Base-by-base conservation (phyloP, 2,113 vertebrate genomes). In the Odocoileus virginianus region DNA sequence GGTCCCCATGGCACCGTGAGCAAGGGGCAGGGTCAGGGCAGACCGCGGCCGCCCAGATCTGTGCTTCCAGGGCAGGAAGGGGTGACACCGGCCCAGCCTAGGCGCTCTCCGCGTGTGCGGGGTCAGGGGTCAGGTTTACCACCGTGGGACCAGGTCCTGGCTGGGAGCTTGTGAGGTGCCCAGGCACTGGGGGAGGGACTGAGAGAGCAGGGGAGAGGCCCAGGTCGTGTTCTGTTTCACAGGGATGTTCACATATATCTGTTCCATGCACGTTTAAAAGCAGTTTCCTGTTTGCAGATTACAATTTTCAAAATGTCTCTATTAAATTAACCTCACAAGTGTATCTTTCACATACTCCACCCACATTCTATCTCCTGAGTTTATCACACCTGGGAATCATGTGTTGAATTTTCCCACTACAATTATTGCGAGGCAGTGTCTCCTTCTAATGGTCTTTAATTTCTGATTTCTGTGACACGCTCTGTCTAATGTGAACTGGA, bases 381-480 rank as follows among this genome's bases (percentile, higher is more conserved):
- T 27, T 3, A 16, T 12, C 81, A 15, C 1, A 21, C 54, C 67
- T 16, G 1, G 15, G 81, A 19, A 10, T 0, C 13, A 12, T 0
- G 28, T 30, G 58, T 10, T 5, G 33, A 8, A 6, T 25, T 30
- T 84, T 15, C 67, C 52, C 25, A 5, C 28, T 21, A 0, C 4
- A 2, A 0, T 17, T 60, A 25, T 23, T 33, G 25, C 12, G 21
- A 71, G 71, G 23, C 7, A 4, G 0, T 1, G 0, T 4, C 74
- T 47, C 27, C 74, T 67, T 30, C 45, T 17, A 13, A 83, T 23
- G 17, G 55, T 28, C 21, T 64, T 14, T 14, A 25, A 5, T 4
- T 12, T 10, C 6, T 14, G 52, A 3, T 27, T 7, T 50, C 28
- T 5, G 3, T 0, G 19, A 15, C 25, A 0, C 0, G 1, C 57